Base-by-base conservation (phyloP, 2,113 vertebrate genomes). In the Sinocyclocheilus grahami region DNA sequence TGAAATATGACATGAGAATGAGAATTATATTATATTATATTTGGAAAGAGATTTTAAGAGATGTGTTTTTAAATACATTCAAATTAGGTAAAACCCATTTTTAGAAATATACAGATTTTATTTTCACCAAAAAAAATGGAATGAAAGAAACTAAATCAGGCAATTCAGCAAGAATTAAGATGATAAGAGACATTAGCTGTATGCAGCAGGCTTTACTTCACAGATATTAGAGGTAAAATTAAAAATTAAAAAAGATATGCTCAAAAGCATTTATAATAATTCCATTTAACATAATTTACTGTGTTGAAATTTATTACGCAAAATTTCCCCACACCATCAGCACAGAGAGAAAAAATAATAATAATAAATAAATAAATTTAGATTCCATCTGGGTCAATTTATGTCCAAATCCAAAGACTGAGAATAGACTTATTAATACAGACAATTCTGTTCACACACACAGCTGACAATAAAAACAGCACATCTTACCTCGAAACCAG, bases 391-490 rank as follows among this genome's bases (percentile, higher is more conserved):
- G 60, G n/a, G 39, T 24, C 8, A 67, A n/a, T 30, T 82, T 82
- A 82, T 48, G 22, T 30, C n/a, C 6, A 62, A n/a, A 46, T 48
- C 42, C 22, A 48, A 75, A 27, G 2, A 75, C 42, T 76, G 39
- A 76, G n/a, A 76, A 76, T 76, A 42, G 78, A 63, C 78, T 24
- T 46, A 63, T 80, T 80, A 62, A 42, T 24, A 27, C 58, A 91
- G 89, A 88, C 69, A 87, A 42, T 48, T 48, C 48, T 37, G 76
- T 71, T 71, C 69, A 67, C 75, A 51, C 46, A 79, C 67, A 82
- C 24, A 77, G 42, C 78, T 65, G 78, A 63, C 78, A 46, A 63
- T 65, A 65, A 81, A 81, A 65, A 18, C 39, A 48, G 79, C 42
- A 48, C 79, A 82, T 76, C 42, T 76, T 76, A 76, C 79, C 79